Base-by-base conservation (phyloP, 1,140 invertebrate species). In the Temnothorax longispinosus region DNA sequence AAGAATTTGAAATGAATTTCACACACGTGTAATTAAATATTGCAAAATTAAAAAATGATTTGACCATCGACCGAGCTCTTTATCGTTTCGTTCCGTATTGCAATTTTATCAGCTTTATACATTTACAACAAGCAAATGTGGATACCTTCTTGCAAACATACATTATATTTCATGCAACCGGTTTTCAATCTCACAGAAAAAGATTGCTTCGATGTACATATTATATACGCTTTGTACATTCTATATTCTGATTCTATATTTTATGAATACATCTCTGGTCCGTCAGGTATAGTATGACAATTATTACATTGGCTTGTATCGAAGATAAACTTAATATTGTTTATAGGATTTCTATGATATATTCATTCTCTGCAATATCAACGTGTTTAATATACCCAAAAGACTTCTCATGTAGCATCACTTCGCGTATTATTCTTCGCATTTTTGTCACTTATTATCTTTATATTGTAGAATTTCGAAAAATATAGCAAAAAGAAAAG, bases 251-350 rank as follows among this genome's bases (percentile, higher is more conserved):
- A 74, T 84, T 75, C 54, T 62, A 84, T 74, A 84, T 75, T 84
- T 84, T 84, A 60, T 60, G 56, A 75, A 56, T 84, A 38, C 32
- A 32, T 75, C 80, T 84, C 80, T 84, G 69, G 54, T 84, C 69
- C 44, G 80, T 84, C 80, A 84, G 80, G 80, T 84, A 84, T 84
- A 84, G 80, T 84, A 84, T 84, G 15, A 75, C 54, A 84, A 84
- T 75, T 84, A 75, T 75, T 84, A 75, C 44, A 60, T 74, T 84
- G 80, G 72, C 41, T 84, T 74, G 18, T 71, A 58, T 82, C 21
- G 27, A 82, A 82, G 18, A 44, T 75, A 60, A 38, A 74, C 18
- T 27, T 72, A 84, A 84, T 60, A 84, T 60, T 18, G 13, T 71
- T 81, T 58, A 44, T 67, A 80, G 62, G 54, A 67, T 56, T 54